phyloP scores from a whole-genome alignment of 1,140 invertebrate genomes.

The Geopemphigus sp. region DNA sequence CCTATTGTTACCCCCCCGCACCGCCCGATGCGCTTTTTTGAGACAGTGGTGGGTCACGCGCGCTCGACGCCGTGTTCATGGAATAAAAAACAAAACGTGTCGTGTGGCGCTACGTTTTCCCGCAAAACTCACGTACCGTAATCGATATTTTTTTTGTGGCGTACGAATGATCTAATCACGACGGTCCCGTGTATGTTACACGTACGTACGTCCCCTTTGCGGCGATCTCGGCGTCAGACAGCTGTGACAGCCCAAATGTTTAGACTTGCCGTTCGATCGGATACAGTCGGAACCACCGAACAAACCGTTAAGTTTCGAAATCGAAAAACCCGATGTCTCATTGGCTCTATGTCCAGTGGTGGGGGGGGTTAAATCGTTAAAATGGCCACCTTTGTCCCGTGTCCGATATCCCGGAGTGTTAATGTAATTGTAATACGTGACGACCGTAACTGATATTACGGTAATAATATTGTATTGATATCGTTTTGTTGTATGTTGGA shows the following conservation, averaged over 20 bases:
- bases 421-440: conserved; percentile 2
- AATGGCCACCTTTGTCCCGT: conserved; percentile 43
- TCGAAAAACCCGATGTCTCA: not conserved
- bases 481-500: not conserved
- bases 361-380: conserved; percentile 32
- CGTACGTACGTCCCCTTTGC: no score
- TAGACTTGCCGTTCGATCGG: not conserved
- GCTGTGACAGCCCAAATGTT: no score
- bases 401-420: not conserved
- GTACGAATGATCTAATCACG: no score
- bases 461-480: not conserved
- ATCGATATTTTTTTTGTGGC: no score
- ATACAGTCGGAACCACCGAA: not conserved
- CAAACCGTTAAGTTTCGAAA: conserved; percentile 31
- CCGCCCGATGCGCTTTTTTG: no score
- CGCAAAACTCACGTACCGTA: no score
- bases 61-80: no score
- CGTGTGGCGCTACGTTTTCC: no score
- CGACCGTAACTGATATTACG: not conserved
- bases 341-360: not conserved
- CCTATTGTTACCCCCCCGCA: not conserved
- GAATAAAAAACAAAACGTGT: no score
- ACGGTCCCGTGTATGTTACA: no score
- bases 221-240: no score
- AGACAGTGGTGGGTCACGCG: no score